These are phyloP conservation scores for Torymus texanus DNA, from an alignment of 2,888 invertebrate genomes.

Conservation along the genomic window DNA sequence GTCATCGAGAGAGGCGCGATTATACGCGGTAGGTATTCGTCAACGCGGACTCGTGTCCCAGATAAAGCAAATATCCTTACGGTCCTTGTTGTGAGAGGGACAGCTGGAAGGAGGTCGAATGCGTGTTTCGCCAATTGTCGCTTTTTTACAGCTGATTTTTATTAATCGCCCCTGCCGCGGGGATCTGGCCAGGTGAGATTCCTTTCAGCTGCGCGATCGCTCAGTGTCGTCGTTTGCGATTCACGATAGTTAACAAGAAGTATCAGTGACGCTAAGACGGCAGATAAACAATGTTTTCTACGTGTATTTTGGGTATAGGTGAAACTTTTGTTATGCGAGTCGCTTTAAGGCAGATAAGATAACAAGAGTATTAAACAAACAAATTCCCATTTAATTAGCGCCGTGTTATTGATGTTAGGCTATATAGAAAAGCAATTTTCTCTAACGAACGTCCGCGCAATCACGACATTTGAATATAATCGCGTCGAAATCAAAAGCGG, in stretches of 20 bases:
- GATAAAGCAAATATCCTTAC: constrained; percentile 12
- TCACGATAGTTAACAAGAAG: no score
- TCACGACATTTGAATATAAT: constrained; percentile 18
- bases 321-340: no score
- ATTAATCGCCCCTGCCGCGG: constrained; percentile 7
- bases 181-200: background rate
- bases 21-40: constrained; percentile 29
- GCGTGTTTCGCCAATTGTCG: constrained; percentile 7
- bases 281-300: no score
- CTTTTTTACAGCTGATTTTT: constrained; percentile 1
- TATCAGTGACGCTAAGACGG: no score
- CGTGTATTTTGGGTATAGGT: no score
- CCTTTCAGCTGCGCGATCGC: background rate
- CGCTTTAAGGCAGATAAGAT: no score
- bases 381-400: no score
- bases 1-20: constrained; percentile 17
- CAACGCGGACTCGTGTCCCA: constrained; percentile 21
- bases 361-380: no score
- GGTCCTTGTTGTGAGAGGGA: background rate
- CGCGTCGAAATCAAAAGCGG: background rate
- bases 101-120: constrained; percentile 28
- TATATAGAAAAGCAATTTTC: no score
- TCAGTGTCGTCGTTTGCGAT: background rate
- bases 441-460: background rate
- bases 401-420: no score